phyloP scores from a whole-genome alignment of 2,888 invertebrate species.

The Seira sanloemensis region DNA sequence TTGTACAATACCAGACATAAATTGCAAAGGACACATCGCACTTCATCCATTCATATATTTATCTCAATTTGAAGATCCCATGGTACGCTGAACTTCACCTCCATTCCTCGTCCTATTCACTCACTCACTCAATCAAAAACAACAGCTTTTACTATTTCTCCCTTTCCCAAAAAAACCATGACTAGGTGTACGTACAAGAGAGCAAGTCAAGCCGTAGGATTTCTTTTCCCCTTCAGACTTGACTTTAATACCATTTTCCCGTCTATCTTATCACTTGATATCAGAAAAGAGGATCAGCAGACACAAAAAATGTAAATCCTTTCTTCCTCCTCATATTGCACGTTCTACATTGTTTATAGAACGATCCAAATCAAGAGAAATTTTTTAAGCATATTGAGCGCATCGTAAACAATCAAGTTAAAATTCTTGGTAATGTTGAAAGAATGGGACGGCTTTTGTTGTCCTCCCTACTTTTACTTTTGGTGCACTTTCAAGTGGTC shows the following conservation, averaged over 20 bases:
- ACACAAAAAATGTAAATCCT: constrained; percentile 44
- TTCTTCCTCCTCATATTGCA: constrained; percentile 22
- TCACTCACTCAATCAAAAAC: constrained; percentile 13
- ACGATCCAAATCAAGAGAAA: neutral
- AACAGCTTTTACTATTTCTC: neutral
- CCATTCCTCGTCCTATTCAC: neutral
- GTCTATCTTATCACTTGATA: constrained; percentile 48
- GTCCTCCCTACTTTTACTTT: no score
- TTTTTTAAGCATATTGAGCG: constrained; percentile 41
- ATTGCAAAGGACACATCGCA: neutral
- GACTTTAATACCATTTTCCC: constrained; percentile 9
- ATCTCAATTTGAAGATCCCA: neutral
- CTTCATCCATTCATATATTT: neutral
- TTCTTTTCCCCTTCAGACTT: neutral
- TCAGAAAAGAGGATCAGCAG: constrained; percentile 24
- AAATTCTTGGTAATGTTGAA: neutral
- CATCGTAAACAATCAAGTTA: constrained; percentile 17
- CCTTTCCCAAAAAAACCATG: neutral
- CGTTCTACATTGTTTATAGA: constrained; percentile 36
- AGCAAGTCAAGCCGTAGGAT: constrained; percentile 2
- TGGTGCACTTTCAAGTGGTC: constrained; percentile 17
- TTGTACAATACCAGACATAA: neutral
- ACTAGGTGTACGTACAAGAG: neutral
- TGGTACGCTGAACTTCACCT: constrained; percentile 1
- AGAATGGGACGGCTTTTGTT: neutral